Base-by-base conservation (phyloP, 2,113 vertebrate species). In the Psephotus haematonotus region DNA sequence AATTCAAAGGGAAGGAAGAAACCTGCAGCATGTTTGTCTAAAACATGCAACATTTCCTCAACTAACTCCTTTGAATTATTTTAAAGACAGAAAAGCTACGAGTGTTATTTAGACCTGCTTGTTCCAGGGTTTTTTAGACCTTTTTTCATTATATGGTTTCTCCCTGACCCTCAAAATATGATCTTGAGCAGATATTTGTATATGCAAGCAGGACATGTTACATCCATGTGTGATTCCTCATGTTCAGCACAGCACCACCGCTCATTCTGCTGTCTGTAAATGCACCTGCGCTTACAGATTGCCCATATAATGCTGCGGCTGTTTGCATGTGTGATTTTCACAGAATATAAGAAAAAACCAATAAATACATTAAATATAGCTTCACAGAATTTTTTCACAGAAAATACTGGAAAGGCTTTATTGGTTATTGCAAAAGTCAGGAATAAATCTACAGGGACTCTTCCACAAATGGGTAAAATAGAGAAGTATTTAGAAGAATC, bases 401-500 rank as follows among this genome's bases (percentile, higher is more conserved):
- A 74, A 82, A 72, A 31, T 9, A 0, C 67, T 67, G 41, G 69
- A 52, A 71, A 86, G 44, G 84, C 82, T 87, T 84, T 65, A 59
- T 33, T 92, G 49, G 60, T 84, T 96, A 71, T 94, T 89, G 71
- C 69, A 25, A 70, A 95, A 96, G 57, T 57, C 87, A 91, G 91
- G 71, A 86, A 88, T 55, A 91, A 95, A 93, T 55, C 75, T 17
- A 6, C 59, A 46, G 89, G 86, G 96, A 86, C 59, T 83, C 70
- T 94, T 88, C 82, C 68, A 69, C 92, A 87, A 94, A 68, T 49
- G 72, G 62, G 44, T 86, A 75, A 96, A 96, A 97, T n/a, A 93
- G 89, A 95, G 59, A 74, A 97, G 87, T 81, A 37, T 90, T 95
- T 87, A 92, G 93, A 95, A 82, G 91, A 97, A 97, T 96, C 94